These are phyloP conservation scores for Laticauda colubrina DNA, from an alignment of 2,113 vertebrate species.

Conservation along the genomic window DNA sequence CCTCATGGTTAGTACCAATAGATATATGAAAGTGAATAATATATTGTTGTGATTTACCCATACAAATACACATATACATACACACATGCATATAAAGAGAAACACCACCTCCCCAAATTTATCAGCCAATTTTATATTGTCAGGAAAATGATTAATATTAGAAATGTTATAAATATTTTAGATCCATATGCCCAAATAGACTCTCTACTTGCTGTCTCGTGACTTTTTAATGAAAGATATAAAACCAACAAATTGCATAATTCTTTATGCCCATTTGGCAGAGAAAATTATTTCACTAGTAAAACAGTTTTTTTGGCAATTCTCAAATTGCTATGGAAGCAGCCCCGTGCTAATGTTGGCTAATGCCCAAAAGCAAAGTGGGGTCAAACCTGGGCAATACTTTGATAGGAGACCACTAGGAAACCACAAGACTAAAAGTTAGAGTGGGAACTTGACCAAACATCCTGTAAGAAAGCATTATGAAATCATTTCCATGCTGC, in stretches of 20 bases:
- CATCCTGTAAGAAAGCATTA: background rate
- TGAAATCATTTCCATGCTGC: background rate
- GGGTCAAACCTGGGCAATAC: background rate
- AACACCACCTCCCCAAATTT: background rate
- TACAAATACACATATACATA: rapidly evolving
- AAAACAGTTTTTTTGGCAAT: conserved; percentile 6
- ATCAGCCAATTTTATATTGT: background rate
- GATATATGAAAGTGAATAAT: background rate
- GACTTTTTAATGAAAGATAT: background rate
- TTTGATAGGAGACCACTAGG: background rate
- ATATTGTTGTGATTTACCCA: background rate
- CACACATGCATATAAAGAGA: background rate
- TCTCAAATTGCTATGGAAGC: background rate
- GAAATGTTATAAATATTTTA: background rate
- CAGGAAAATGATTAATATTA: background rate
- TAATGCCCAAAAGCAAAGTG: background rate
- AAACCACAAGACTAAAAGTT: background rate
- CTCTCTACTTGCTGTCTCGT: background rate
- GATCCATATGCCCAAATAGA: background rate
- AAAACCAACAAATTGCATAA: background rate
- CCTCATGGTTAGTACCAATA: background rate
- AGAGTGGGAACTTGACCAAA: background rate
- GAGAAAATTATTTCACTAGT: background rate
- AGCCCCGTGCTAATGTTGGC: background rate
- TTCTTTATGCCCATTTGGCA: background rate